Percentiles rank a stretch among this genome's conserved stretches.
Evolutionary conservation across 2,113 vertebrate genomes (phyloP).

Genomic region (Dascyllus trimaculatus): DNA sequence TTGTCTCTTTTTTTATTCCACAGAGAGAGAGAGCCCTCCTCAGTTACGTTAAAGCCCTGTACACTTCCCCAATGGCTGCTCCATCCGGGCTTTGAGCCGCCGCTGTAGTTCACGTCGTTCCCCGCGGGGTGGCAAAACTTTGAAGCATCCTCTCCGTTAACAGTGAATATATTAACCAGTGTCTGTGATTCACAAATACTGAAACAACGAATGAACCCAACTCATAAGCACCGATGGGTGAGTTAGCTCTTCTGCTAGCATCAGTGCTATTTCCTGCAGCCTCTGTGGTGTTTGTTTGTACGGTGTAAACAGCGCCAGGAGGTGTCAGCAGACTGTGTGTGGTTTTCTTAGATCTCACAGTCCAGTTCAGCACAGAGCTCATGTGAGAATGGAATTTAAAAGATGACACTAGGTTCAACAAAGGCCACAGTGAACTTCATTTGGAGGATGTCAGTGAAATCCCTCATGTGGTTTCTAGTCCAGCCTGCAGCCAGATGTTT

Average conservation of each 20-base stretch:
- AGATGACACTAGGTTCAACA: neutral
- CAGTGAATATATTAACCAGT: neutral
- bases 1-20: slow-evolving; percentile 71
- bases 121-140: slow-evolving; percentile 61
- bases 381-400: slow-evolving; percentile 38
- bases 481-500: neutral
- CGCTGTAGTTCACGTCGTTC: slow-evolving; percentile 63
- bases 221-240: neutral
- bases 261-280: neutral
- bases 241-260: neutral
- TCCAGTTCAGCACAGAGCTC: neutral
- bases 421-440: neutral
- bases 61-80: slow-evolving; percentile 78
- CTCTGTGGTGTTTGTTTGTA: neutral
- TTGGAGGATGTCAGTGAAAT: neutral
- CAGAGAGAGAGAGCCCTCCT: slow-evolving; percentile 69
- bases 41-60: slow-evolving; percentile 73
- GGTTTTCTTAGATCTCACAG: slow-evolving; percentile 14
- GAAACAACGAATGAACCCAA: neutral
- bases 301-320: neutral
- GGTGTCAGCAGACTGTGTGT: slow-evolving; percentile 47
- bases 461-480: neutral
- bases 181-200: neutral
- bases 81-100: slow-evolving; percentile 81
- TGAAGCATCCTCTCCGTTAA: neutral